Evolutionary conservation across 2,797 vertebrate genomes (phyloP), one percentile per base, ranked within the genome.

Genomic region (Eurystomus glaucurus): DNA sequence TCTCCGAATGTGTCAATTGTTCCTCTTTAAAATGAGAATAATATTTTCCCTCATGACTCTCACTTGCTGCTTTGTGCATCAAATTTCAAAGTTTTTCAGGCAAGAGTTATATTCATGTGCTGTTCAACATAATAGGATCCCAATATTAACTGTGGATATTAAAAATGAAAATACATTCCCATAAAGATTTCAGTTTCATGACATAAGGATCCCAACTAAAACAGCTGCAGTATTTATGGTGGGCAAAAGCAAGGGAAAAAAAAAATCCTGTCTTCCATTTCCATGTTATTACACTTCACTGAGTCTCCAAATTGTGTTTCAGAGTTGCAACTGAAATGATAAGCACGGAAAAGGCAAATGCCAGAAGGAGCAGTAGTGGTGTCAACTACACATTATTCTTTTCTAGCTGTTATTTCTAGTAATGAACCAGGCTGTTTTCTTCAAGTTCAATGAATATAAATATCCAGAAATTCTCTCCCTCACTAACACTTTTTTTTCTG

Each of bases 301-400:
- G 93, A 92, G 45, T 55, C 74, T 89, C 88, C 85, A 96, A 94
- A 96, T 92, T 95, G 91, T 78, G 66, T 90, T 95, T 95, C 72
- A 69, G 88, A 90, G 55, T 76, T 88, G 91, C 90, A 88, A 74
- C 26, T 88, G 83, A 90, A 95, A 94, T 81, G n/a, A 90, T 86
- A 95, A 92, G 39, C 37, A 41, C 51, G 69, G n/a, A 84, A 94
- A 92, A 96, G 76, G 70, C 46, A 91, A 93, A 85, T 1, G 6
- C 69, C 77, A 84, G 80, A 85, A 93, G 68, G 37, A 90, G 50
- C 37, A 80, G 14, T 2, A 90, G 28, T 52, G 31, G 48, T 93
- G 85, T 93, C 88, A 96, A 68, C 80, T 76, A 90, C 58, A 35
- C 23, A 64, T 95, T 94, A 68, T 66, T 95, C 62, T 93, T 87